Percentiles rank a stretch among this genome's conserved stretches.
Conservation (phyloP, 2,113 vertebrate genomes). For the Nesogale talazaci region DNA sequence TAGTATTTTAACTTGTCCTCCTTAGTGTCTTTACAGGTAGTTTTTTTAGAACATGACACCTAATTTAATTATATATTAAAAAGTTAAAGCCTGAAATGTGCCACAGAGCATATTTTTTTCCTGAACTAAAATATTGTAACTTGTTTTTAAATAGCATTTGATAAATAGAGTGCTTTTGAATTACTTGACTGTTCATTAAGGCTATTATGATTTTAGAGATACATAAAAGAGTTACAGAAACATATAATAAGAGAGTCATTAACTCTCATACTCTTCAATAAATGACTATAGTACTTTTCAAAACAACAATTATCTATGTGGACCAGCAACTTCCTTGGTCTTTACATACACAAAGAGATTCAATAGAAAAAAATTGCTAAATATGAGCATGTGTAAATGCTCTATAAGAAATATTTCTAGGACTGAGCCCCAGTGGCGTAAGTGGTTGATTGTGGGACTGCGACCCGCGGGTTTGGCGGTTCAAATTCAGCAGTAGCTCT, state of each 20-base stretch:
- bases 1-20: background rate
- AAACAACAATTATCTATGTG: background rate
- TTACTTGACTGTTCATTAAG: background rate
- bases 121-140: background rate
- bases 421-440: too few species aligned
- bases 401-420: too few species aligned
- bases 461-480: too few species aligned
- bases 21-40: background rate
- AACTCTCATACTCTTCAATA: background rate
- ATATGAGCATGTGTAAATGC: too few species aligned
- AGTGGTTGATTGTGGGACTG: too few species aligned
- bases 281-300: background rate
- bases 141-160: background rate
- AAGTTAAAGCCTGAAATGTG: background rate
- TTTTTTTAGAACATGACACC: background rate
- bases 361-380: too few species aligned
- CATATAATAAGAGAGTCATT: background rate
- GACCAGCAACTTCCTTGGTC: background rate
- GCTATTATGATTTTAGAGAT: background rate
- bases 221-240: background rate
- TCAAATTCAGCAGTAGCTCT: too few species aligned
- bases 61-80: slow-evolving; percentile 32
- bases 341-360: background rate
- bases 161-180: background rate
- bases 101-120: background rate